phyloP scores from a whole-genome alignment of 53 echinoderm and acorn worm species.

The Henricia sp. region DNA sequence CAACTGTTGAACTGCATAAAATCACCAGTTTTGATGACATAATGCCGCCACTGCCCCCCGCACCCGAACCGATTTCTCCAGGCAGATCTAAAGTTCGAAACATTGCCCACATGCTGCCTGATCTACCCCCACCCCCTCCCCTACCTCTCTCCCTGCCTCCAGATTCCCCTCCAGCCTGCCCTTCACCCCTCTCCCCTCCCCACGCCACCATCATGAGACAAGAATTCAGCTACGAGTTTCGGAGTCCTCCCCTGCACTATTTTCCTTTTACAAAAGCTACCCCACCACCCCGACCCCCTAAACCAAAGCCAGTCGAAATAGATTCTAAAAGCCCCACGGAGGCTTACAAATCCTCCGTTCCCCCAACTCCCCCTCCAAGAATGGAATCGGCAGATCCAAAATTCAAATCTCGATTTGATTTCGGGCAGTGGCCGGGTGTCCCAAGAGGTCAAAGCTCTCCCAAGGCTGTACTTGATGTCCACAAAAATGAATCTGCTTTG shows the following conservation, averaged over 20 bases:
- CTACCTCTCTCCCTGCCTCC: slow-evolving; percentile 38
- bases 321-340: background rate
- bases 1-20: slow-evolving; percentile 41
- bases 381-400: slow-evolving; percentile 5
- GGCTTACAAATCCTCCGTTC: slow-evolving; percentile 18
- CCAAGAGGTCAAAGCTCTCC: slow-evolving; percentile 20
- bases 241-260: slow-evolving; percentile 15
- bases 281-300: slow-evolving; percentile 40
- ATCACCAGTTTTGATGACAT: slow-evolving; percentile 43
- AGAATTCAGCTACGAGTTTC: slow-evolving; percentile 1
- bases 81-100: slow-evolving; percentile 1
- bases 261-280: background rate
- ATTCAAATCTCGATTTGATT: slow-evolving; percentile 1
- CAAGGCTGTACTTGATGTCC: slow-evolving; percentile 12
- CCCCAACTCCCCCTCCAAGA: slow-evolving; percentile 31
- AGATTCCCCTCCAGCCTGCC: slow-evolving; percentile 13
- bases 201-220: slow-evolving; percentile 38
- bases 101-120: slow-evolving; percentile 54
- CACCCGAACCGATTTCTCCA: background rate
- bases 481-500: background rate
- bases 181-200: slow-evolving; percentile 64
- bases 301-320: slow-evolving; percentile 23
- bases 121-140: slow-evolving; percentile 45
- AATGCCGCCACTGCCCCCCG: background rate
- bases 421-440: background rate